phyloP scores from a whole-genome alignment of 2,888 invertebrate species.

The Drosophila bunnanda region DNA sequence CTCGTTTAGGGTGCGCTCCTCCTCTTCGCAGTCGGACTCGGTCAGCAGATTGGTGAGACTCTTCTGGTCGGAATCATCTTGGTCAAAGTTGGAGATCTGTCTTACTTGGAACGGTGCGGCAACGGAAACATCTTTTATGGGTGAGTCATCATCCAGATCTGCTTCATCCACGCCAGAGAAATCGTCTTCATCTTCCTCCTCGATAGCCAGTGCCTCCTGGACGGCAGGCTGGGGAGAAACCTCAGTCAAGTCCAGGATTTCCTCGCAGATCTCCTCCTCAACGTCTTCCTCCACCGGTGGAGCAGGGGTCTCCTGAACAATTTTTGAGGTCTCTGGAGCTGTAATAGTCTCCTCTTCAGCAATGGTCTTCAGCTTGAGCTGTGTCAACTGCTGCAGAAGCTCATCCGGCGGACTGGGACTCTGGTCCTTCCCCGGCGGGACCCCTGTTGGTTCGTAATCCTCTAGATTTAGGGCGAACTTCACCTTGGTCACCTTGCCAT shows the following conservation, averaged over 20 bases:
- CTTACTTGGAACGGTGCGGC: slow-evolving; percentile 28
- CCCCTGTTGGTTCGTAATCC: slow-evolving; percentile 84
- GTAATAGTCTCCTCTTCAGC: slow-evolving; percentile 46
- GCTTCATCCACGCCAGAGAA: slow-evolving; percentile 70
- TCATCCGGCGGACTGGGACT: slow-evolving; percentile 56
- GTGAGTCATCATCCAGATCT: slow-evolving; percentile 42
- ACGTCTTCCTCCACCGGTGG: slow-evolving; percentile 24
- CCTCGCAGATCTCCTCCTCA: slow-evolving; percentile 82
- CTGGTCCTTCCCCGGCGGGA: slow-evolving; percentile 13
- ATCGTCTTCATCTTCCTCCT: slow-evolving; percentile 64
- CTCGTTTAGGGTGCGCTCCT: slow-evolving; percentile 68
- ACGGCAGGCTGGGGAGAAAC: slow-evolving; percentile 11
- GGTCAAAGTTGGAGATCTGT: slow-evolving; percentile 76
- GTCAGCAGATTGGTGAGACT: slow-evolving; percentile 77
- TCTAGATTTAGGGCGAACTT: slow-evolving; percentile 85
- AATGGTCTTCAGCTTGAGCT: slow-evolving; percentile 60
- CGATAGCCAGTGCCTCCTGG: slow-evolving; percentile 22
- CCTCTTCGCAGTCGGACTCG: slow-evolving; percentile 77
- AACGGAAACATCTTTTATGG: not conserved
- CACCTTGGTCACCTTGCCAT: slow-evolving; percentile 80
- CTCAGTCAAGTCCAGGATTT: slow-evolving; percentile 72
- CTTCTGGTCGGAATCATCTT: slow-evolving; percentile 72
- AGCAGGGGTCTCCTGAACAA: not conserved
- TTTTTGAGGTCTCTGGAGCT: not conserved
- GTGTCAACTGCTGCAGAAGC: slow-evolving; percentile 56